Percentiles rank a stretch among this genome's conserved stretches.
Evolutionary conservation across 2,113 vertebrate species (phyloP).

Genomic region (Microtus montanus): DNA sequence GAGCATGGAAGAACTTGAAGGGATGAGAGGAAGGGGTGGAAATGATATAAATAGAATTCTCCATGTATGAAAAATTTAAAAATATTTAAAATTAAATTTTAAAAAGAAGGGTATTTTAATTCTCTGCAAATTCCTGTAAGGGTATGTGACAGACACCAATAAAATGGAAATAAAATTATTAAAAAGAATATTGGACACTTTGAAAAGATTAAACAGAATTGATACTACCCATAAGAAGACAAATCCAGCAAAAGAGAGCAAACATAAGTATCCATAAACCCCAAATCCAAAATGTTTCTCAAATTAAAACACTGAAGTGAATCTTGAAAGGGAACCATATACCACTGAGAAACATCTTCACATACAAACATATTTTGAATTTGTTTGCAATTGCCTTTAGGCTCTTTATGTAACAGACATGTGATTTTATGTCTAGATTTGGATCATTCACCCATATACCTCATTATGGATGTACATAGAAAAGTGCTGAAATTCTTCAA

Average conservation of each 20-base stretch:
- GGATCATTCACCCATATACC: not conserved
- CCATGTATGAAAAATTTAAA: not conserved
- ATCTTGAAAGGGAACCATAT: too few species aligned
- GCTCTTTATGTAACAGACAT: not conserved
- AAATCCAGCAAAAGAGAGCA: not conserved
- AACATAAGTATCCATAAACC: not conserved
- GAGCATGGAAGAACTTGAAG: not conserved
- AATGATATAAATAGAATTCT: not conserved
- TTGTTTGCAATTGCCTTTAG: not conserved
- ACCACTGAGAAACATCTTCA: not conserved
- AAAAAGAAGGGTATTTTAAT: not conserved
- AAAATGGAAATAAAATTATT: not conserved
- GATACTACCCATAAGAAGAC: not conserved
- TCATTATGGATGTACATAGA: not conserved
- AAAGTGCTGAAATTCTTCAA: not conserved
- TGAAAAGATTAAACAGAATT: conserved; percentile 23
- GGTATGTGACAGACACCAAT: not conserved
- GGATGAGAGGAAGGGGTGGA: not conserved
- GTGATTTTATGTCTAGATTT: not conserved
- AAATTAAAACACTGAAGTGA: not conserved
- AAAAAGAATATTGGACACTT: not conserved
- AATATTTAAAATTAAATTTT: not conserved
- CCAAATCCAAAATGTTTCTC: not conserved
- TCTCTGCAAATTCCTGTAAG: not conserved
- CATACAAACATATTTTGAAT: not conserved